Percentiles rank a stretch among this genome's conserved stretches.
These are phyloP conservation scores for Microcebus jonahi DNA, from an alignment of 2,113 vertebrate species.

Conservation along the genomic window DNA sequence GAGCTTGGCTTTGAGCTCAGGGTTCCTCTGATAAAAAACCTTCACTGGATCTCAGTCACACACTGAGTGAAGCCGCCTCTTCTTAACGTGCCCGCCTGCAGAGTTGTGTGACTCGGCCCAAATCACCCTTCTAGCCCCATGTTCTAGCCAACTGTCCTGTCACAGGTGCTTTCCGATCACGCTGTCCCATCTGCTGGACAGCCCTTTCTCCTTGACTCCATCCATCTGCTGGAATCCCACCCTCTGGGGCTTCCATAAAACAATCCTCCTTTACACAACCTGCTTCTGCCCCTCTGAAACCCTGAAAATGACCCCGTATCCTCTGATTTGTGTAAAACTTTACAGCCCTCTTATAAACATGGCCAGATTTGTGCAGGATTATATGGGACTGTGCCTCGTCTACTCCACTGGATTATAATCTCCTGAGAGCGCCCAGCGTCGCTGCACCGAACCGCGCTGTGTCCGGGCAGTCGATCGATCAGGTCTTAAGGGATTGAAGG, in stretches of 20 bases:
- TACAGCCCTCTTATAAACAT: neutral
- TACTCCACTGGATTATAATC: neutral
- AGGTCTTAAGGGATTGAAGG: neutral
- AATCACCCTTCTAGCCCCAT: neutral
- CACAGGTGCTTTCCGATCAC: neutral
- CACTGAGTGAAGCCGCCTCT: neutral
- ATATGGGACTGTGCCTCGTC: neutral
- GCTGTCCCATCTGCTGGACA: neutral
- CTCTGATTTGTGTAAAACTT: neutral
- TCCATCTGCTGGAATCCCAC: neutral
- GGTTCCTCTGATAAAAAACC: neutral
- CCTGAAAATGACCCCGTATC: neutral
- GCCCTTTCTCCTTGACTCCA: neutral
- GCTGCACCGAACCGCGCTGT: fast-evolving
- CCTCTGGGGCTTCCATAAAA: neutral
- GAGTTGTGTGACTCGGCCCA: neutral
- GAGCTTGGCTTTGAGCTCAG: no score
- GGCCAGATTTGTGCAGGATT: neutral
- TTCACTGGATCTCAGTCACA: neutral
- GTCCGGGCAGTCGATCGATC: neutral
- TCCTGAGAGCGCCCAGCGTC: neutral
- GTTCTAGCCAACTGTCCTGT: neutral
- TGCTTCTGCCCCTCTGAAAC: neutral
- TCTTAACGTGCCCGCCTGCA: neutral
- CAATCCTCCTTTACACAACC: neutral